These are phyloP conservation scores for Spodoptera frugiperda DNA, from an alignment of 1,140 invertebrate species.

Conservation along the genomic window DNA sequence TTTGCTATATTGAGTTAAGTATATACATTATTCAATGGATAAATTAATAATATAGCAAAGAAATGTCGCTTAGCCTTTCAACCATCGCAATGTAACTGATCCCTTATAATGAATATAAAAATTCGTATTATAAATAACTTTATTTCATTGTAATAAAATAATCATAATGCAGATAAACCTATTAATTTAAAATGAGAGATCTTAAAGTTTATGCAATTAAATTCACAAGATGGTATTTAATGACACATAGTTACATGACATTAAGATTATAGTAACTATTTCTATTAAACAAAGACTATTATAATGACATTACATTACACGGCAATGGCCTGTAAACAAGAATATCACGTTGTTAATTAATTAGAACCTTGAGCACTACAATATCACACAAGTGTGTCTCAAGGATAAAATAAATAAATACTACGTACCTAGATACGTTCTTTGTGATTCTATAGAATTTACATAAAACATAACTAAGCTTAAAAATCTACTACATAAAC, in stretches of 20 bases:
- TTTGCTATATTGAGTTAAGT: no score
- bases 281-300: background rate
- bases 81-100: no score
- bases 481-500: background rate
- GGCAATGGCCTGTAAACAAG: conserved; percentile 4
- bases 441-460: background rate
- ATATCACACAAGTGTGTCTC: conserved; percentile 14
- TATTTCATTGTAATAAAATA: no score
- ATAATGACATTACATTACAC: conserved; percentile 1
- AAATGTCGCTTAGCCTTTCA: no score
- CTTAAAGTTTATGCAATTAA: no score
- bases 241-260: background rate
- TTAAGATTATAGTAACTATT: background rate
- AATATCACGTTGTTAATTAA: conserved; percentile 12
- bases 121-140: no score
- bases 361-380: conserved; percentile 14
- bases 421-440: background rate
- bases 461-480: background rate
- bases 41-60: no score
- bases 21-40: no score
- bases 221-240: no score
- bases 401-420: conserved; percentile 22
- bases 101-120: no score
- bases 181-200: no score
- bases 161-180: no score